Percentiles rank a stretch among this genome's conserved stretches.
These are phyloP conservation scores for Phorcus lineatus DNA, from an alignment of 2,888 invertebrate species.

Conservation along the genomic window DNA sequence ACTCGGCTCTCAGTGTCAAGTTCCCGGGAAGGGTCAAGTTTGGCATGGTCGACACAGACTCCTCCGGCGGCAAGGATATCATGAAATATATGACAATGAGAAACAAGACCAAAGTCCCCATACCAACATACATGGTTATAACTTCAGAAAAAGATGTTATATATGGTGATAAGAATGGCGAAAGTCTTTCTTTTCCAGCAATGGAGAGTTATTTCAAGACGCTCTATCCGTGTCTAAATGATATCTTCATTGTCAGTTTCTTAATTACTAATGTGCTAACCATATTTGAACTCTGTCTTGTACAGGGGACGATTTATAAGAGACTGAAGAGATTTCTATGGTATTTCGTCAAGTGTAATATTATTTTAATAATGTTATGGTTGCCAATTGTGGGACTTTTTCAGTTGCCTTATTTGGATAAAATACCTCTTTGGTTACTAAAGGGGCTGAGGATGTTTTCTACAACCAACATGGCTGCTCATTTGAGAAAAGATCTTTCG, in stretches of 20 bases:
- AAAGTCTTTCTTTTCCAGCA: conserved; percentile 75
- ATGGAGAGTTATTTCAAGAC: conserved; percentile 76
- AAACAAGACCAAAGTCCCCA: conserved; percentile 31
- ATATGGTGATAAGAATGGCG: conserved; percentile 75
- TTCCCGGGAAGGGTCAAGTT: conserved; percentile 78
- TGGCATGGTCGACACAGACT: conserved; percentile 67
- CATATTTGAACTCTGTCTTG: conserved; percentile 75
- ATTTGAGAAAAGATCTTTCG: conserved; percentile 64
- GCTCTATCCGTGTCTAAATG: conserved; percentile 78
- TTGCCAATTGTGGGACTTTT: conserved; percentile 76
- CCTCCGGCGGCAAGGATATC: conserved; percentile 49
- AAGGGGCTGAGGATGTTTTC: conserved; percentile 70
- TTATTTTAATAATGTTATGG: conserved; percentile 76
- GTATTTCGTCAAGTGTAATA: conserved; percentile 76
- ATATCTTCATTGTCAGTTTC: conserved; percentile 77
- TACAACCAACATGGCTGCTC: conserved; percentile 67
- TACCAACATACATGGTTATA: conserved; percentile 75
- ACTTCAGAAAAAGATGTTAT: conserved; percentile 75
- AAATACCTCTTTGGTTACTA: conserved; percentile 68
- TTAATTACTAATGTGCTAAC: conserved; percentile 76
- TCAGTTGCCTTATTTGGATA: conserved; percentile 73
- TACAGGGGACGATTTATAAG: conserved; percentile 69
- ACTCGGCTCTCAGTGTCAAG: conserved; percentile 78
- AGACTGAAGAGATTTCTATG: conserved; percentile 74
- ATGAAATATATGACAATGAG: conserved; percentile 43